A percentile compares a stretch with the other conserved stretches of the same genome.
Conservation (phyloP, 2,113 vertebrate species). For the Neoarius graeffei region DNA sequence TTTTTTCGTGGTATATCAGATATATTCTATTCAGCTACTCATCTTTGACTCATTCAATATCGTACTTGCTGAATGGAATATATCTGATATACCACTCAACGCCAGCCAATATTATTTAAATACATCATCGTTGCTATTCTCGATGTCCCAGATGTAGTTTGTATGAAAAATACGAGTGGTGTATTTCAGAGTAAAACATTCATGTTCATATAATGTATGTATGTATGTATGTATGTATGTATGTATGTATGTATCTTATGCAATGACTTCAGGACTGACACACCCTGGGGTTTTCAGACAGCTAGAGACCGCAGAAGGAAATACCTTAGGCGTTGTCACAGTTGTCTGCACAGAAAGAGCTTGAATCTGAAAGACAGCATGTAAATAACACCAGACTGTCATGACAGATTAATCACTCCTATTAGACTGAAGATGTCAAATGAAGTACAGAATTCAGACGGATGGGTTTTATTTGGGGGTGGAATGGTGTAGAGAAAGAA, state of each 20-base stretch:
- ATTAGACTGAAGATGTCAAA: slow-evolving; percentile 7
- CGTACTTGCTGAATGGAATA: too few relatives aligned
- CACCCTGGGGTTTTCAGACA: slow-evolving; percentile 3
- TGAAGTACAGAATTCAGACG: slow-evolving; percentile 13
- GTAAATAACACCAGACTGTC: slow-evolving; percentile 14
- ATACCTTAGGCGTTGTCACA: slow-evolving; percentile 19
- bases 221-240: too few relatives aligned
- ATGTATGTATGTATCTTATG: background rate
- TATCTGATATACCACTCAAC: too few relatives aligned
- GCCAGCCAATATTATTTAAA: too few relatives aligned
- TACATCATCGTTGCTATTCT: too few relatives aligned
- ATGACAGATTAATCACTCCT: slow-evolving; percentile 17
- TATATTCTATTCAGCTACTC: too few relatives aligned
- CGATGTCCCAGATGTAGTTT: too few relatives aligned
- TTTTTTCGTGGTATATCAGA: too few relatives aligned
- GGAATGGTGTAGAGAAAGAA: background rate
- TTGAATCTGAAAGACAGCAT: slow-evolving; percentile 22
- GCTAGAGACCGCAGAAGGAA: slow-evolving; percentile 7
- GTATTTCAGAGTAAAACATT: too few relatives aligned
- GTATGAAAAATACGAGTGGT: too few relatives aligned
- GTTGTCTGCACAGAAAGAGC: slow-evolving; percentile 13
- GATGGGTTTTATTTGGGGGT: background rate
- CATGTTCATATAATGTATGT: background rate
- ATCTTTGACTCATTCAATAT: too few relatives aligned
- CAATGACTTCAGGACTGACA: slow-evolving; percentile 10